Evolutionary conservation across 2,797 vertebrate genomes (phyloP).

Genomic region (Pelodytes ibericus): DNA sequence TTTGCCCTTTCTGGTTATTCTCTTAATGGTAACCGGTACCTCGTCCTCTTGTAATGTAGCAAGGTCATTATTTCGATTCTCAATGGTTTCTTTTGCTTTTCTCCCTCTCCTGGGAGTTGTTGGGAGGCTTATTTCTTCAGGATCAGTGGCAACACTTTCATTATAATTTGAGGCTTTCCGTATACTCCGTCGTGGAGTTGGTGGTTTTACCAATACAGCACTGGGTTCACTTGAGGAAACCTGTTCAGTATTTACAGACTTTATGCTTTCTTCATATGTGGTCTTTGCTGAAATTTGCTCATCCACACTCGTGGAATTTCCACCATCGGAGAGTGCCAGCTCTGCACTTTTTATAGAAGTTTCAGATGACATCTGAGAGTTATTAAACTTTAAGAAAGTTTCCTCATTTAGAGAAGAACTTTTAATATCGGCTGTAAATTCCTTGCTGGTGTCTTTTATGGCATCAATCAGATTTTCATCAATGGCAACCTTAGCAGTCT

Average conservation of each 20-base stretch:
- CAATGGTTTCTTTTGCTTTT: slow-evolving; percentile 59
- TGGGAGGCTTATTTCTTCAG: slow-evolving; percentile 32
- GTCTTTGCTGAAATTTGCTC: too few relatives aligned
- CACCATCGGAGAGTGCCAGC: slow-evolving; percentile 57
- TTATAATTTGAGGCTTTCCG: slow-evolving; percentile 54
- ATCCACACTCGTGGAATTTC: too few relatives aligned
- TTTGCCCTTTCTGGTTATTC: slow-evolving; percentile 59
- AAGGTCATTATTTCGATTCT: slow-evolving; percentile 59
- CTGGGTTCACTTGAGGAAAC: slow-evolving; percentile 40
- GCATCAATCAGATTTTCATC: slow-evolving; percentile 73
- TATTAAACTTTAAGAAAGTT: slow-evolving; percentile 59
- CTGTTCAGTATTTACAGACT: too few relatives aligned
- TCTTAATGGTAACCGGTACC: slow-evolving; percentile 70
- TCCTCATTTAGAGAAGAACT: slow-evolving; percentile 64
- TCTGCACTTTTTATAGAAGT: slow-evolving; percentile 49
- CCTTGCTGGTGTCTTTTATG: slow-evolving; percentile 76
- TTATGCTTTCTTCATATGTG: too few relatives aligned
- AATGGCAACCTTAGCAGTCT: slow-evolving; percentile 72
- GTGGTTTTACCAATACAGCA: slow-evolving; percentile 43
- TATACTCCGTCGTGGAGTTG: slow-evolving; percentile 62
- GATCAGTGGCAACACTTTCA: slow-evolving; percentile 45
- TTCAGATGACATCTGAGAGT: slow-evolving; percentile 56
- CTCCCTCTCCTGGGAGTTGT: slow-evolving; percentile 63
- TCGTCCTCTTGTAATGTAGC: slow-evolving; percentile 69
- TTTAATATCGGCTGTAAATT: slow-evolving; percentile 63